These are phyloP conservation scores for Heliconius hortense DNA, from an alignment of 2,888 invertebrate species.

Conservation along the genomic window DNA sequence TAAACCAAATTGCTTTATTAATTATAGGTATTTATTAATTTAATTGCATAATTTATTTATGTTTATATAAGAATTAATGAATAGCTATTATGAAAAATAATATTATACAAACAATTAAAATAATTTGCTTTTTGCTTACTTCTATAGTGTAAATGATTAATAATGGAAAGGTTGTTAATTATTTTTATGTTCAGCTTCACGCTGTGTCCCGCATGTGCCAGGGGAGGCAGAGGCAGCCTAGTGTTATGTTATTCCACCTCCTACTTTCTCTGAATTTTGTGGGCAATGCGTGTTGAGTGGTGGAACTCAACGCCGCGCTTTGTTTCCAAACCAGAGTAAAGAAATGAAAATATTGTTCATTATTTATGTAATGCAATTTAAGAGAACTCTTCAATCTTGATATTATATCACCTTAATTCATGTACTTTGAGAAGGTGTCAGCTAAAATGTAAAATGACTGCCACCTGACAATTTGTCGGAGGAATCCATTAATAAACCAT, in stretches of 20 bases:
- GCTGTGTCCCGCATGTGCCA: no score
- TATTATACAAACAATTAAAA: background rate
- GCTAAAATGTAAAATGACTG: slow-evolving; percentile 23
- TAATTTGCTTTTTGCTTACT: background rate
- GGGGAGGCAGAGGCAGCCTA: background rate
- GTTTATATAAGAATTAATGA: no score
- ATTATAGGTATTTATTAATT: background rate
- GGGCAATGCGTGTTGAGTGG: no score
- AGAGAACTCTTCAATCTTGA: background rate
- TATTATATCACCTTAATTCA: slow-evolving; percentile 3
- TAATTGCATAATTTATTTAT: background rate
- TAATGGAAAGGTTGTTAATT: background rate
- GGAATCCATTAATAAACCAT: background rate
- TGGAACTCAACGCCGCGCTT: no score
- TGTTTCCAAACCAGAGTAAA: no score
- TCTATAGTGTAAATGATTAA: background rate
- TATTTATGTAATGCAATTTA: background rate
- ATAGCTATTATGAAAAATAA: no score
- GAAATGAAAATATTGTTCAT: background rate
- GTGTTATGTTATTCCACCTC: no score
- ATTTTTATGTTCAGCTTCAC: background rate
- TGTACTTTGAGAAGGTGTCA: slow-evolving; percentile 19
- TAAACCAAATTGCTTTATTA: background rate
- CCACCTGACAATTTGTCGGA: slow-evolving; percentile 26
- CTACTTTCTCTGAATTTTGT: no score